Evolutionary conservation across 1,140 invertebrate genomes (phyloP).

Genomic region (Brachionus sp.): DNA sequence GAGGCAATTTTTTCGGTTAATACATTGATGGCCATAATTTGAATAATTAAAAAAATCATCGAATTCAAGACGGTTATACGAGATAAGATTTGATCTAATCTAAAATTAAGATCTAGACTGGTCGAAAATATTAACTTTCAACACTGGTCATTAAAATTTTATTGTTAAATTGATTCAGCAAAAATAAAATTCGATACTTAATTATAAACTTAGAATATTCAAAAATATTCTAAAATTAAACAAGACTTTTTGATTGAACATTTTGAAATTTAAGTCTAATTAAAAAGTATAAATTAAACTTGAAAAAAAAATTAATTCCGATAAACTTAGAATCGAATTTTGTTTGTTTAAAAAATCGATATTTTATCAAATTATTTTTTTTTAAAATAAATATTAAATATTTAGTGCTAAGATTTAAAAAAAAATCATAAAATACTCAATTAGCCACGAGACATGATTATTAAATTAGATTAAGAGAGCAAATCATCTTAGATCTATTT

Average conservation of each 20-base stretch:
- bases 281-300: not conserved
- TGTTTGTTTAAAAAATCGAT: constrained; percentile 18
- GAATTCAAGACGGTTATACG: not conserved
- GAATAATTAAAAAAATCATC: constrained; percentile 6
- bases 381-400: not conserved
- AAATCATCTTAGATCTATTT: no score
- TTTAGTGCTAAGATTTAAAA: not conserved
- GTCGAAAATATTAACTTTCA: constrained; percentile 9
- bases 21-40: not conserved
- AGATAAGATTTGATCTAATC: constrained; percentile 9
- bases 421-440: not conserved
- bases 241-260: not conserved
- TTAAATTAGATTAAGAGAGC: not conserved
- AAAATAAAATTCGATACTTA: not conserved
- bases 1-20: not conserved
- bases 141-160: constrained; percentile 4
- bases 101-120: not conserved
- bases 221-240: not conserved
- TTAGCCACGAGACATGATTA: not conserved
- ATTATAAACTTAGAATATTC: not conserved
- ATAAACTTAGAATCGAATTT: constrained; percentile 1
- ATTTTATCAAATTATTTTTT: not conserved
- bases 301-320: not conserved
- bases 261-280: constrained; percentile 30
- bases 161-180: not conserved